Percentiles rank a stretch among this genome's conserved stretches.
Evolutionary conservation across 2,888 invertebrate genomes (phyloP).

Genomic region (Linnaemya vulpina): DNA sequence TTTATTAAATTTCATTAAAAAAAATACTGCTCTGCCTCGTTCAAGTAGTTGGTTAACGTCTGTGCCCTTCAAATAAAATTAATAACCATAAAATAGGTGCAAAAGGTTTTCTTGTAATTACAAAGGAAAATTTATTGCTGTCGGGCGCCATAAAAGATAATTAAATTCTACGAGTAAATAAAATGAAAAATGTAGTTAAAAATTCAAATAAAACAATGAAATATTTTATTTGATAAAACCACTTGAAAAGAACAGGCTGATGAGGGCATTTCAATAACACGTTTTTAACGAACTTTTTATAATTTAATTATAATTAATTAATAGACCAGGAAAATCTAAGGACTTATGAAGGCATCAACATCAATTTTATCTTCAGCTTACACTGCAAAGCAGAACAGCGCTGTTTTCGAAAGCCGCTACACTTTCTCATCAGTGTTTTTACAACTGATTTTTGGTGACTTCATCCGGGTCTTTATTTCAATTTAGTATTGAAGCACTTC

Average conservation of each 20-base stretch:
- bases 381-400: too few relatives aligned
- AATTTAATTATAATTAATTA: too few relatives aligned
- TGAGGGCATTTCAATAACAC: not conserved
- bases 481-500: too few relatives aligned
- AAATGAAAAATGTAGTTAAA: not conserved
- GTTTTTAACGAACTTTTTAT: too few relatives aligned
- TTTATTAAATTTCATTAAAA: not conserved
- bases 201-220: not conserved
- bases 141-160: conserved; percentile 3
- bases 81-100: conserved; percentile 14
- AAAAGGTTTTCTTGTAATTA: conserved; percentile 20
- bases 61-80: conserved; percentile 3
- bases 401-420: too few relatives aligned
- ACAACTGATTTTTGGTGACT: too few relatives aligned
- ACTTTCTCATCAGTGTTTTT: too few relatives aligned
- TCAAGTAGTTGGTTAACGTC: not conserved
- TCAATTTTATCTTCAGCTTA: too few relatives aligned
- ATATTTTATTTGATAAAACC: not conserved
- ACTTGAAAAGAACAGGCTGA: not conserved
- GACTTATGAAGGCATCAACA: too few relatives aligned
- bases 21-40: not conserved
- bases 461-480: too few relatives aligned
- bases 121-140: conserved; percentile 13
- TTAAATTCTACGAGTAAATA: not conserved
- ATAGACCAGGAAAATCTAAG: too few relatives aligned